Base-by-base conservation (phyloP, 1,140 invertebrate genomes). In the Habropoda laboriosa region DNA sequence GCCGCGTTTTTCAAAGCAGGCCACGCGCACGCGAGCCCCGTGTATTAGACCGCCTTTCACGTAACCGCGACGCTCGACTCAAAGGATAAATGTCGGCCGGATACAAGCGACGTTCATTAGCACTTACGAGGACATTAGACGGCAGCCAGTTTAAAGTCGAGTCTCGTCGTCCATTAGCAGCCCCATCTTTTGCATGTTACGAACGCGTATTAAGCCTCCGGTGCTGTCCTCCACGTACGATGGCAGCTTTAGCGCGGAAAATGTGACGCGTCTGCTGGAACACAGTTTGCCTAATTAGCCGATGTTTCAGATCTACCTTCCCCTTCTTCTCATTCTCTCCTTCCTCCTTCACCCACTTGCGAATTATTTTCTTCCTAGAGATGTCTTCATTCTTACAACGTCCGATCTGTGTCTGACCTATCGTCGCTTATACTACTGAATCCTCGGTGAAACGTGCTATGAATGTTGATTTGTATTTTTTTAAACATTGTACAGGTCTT, bases 81-180 rank as follows among this genome's bases (percentile, higher is more conserved):
- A 84, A 85, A 85, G 83, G 78, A 80, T 83, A 84, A 85, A 85
- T 74, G 83, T 77, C 82, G 61, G 70, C 47, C 71, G 82, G 82
- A 80, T 85, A 80, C 66, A 85, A 84, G 82, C 83, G 66, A 58
- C 71, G 68, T 73, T 85, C 83, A 81, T 86, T 86, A 86, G 84
- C 79, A 86, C 63, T 68, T 81, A 79, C 57, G 83, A 79, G 79
- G 70, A 85, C 83, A 86, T 86, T 86, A 86, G 83, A 80, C 80
- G 83, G 76, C 70, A 81, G 74, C 79, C 60, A 66, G 79, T 81
- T 79, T 57, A 77, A 74, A 74, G 72, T 66, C 70, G 47, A 61
- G 68, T 81, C 51, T 47, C 64, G 74, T 77, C 84, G 70, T 85
- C 83, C 83, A 79, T 86, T 86, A 86, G 78, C 68, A 49, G 79